Percentiles rank a stretch among this genome's conserved stretches.
These are phyloP conservation scores for Phasianus colchicus DNA, from an alignment of 2,113 vertebrate genomes.

Conservation along the genomic window DNA sequence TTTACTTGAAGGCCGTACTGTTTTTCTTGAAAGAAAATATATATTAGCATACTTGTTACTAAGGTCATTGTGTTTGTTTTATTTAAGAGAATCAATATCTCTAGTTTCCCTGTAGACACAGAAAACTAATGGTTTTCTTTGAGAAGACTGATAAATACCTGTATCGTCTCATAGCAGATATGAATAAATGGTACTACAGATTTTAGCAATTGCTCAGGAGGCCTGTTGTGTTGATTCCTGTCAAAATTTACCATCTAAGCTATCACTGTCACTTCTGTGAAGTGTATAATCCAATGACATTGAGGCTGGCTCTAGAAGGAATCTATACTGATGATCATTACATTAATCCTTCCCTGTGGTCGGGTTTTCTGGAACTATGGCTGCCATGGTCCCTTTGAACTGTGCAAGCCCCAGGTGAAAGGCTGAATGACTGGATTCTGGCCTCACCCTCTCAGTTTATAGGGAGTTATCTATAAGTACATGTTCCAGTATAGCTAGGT, in stretches of 20 bases:
- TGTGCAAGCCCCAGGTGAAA: neutral
- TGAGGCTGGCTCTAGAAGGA: neutral
- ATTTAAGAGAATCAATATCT: neutral
- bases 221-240: neutral
- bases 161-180: neutral
- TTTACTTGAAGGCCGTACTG: neutral
- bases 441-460: accelerated
- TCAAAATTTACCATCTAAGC: neutral
- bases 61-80: neutral
- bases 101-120: neutral
- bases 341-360: neutral
- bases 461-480: neutral
- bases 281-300: neutral
- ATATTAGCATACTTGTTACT: accelerated
- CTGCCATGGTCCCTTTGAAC: neutral
- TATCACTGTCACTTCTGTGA: neutral
- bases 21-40: neutral
- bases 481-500: neutral
- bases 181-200: neutral
- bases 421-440: neutral
- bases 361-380: neutral
- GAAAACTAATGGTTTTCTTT: neutral
- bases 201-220: neutral
- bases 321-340: neutral
- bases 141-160: neutral